phyloP scores from a whole-genome alignment of 2,797 vertebrate genomes.

The Allobates femoralis region DNA sequence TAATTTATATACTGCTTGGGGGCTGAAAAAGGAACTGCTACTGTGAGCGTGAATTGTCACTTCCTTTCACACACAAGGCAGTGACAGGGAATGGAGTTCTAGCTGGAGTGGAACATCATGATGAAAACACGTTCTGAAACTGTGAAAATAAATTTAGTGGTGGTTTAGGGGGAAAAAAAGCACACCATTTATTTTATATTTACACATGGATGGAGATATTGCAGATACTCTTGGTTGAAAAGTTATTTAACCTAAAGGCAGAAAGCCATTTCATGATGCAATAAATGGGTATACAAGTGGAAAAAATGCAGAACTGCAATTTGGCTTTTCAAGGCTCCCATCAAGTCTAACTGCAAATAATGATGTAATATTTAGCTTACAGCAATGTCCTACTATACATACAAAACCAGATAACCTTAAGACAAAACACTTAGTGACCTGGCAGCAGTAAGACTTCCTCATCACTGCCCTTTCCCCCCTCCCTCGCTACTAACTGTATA shows the following conservation, averaged over 20 bases:
- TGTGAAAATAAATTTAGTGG: conserved; percentile 23
- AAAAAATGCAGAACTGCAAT: not conserved
- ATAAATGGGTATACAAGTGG: not conserved
- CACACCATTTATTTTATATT: not conserved
- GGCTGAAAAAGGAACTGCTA: conserved; percentile 6
- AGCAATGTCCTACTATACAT: not conserved
- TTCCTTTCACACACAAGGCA: conserved; percentile 9
- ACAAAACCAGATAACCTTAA: not conserved
- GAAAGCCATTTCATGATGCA: not conserved
- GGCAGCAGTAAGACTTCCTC: not conserved
- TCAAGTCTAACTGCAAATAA: not conserved
- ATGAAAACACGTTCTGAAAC: conserved; percentile 18
- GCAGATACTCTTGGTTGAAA: conserved; percentile 7
- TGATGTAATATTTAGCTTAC: not conserved
- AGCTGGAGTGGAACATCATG: not conserved
- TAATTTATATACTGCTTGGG: conserved; percentile 3
- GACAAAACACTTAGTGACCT: not conserved
- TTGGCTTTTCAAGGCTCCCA: not conserved
- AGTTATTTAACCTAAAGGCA: conserved; percentile 1
- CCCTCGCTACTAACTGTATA: not conserved
- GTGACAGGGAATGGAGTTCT: not conserved
- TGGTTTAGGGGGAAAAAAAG: not conserved
- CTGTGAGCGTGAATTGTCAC: not conserved
- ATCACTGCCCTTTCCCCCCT: not conserved
- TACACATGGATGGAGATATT: conserved; percentile 9